A percentile compares a stretch with the other conserved stretches of the same genome.
phyloP scores from a whole-genome alignment of 2,888 invertebrate species.

The Dioctria rufipes region DNA sequence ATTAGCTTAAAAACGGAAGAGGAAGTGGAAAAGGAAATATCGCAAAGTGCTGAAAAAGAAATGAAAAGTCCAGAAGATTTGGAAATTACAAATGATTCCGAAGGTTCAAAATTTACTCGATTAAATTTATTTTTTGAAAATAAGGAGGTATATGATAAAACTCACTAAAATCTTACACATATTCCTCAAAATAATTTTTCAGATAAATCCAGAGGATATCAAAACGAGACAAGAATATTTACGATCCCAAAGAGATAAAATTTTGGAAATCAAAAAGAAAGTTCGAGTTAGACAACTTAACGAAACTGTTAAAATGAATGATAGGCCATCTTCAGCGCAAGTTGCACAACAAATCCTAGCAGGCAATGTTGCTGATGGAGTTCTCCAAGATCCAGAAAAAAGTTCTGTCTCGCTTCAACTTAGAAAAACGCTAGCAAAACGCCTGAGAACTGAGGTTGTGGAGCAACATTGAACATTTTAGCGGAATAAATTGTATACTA shows the following conservation, averaged over 20 bases:
- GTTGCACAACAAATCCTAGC: slow-evolving; percentile 80
- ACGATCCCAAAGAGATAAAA: slow-evolving; percentile 90
- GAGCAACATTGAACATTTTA: slow-evolving; percentile 68
- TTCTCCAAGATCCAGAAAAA: slow-evolving; percentile 61
- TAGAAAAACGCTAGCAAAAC: slow-evolving; percentile 86
- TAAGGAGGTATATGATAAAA: slow-evolving; percentile 51
- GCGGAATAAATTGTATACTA: no score
- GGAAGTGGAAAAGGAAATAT: slow-evolving; percentile 67
- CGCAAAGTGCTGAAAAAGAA: slow-evolving; percentile 66
- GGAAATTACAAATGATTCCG: slow-evolving; percentile 61
- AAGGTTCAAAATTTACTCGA: slow-evolving; percentile 66
- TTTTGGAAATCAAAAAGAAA: slow-evolving; percentile 90
- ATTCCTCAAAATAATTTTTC: slow-evolving; percentile 54
- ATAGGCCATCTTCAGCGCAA: slow-evolving; percentile 82
- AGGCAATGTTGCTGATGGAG: slow-evolving; percentile 66
- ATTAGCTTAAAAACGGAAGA: slow-evolving; percentile 11
- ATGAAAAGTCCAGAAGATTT: slow-evolving; percentile 64
- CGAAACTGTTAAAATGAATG: slow-evolving; percentile 74
- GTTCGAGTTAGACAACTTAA: slow-evolving; percentile 86
- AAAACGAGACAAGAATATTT: slow-evolving; percentile 88
- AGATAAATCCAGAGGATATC: slow-evolving; percentile 77
- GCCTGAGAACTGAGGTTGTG: slow-evolving; percentile 89
- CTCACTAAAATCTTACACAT: background rate
- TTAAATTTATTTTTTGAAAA: slow-evolving; percentile 70
- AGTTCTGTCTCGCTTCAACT: slow-evolving; percentile 81